Evolutionary conservation across 2,888 invertebrate genomes (phyloP), one percentile per base, ranked within the genome.

Genomic region (Mythimna ferrago): DNA sequence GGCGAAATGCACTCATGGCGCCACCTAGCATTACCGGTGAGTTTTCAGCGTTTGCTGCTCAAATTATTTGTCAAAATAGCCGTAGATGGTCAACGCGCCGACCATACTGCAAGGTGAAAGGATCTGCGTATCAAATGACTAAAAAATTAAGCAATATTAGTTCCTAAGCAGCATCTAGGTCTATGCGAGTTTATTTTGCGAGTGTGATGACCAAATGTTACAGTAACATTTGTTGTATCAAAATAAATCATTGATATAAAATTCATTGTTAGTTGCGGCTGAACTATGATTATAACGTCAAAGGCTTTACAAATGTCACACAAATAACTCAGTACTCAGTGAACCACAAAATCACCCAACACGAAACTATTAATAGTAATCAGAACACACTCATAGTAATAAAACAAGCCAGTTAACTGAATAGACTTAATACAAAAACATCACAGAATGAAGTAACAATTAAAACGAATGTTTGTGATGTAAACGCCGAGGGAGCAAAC

Each of bases 401-500:
- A 69, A 44, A 54, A 78, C 71, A 54, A 54, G 38, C 44, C 41
- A 32, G 56, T 44, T 63, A 66, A 41, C n/a, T 63, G 2, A n/a
- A 21, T 41, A 54, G 63, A 53, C 53, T 67, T 54, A 10, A 60
- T 57, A 65, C 57, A 21, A 66, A 68, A 58, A 66, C 41, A 61
- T 51, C 69, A 56, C 19, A 54, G 51, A 71, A 63, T 57, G 38
- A 70, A 81, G 56, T 70, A 72, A 71, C 68, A 69, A 62, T 65
- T 63, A 64, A 68, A 78, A 66, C 65, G 21, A 83, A 80, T 77
- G 72, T 83, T 83, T 69, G 71, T 54, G 60, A 61, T 58, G 51
- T 63, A 62, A 69, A 74, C 72, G 38, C 53, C 68, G 35, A 76
- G 44, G 7, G 19, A 73, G 54, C 71, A 70, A 86, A 73, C 74